phyloP scores from a whole-genome alignment of 1,140 invertebrate genomes.

The Apis cerana region DNA sequence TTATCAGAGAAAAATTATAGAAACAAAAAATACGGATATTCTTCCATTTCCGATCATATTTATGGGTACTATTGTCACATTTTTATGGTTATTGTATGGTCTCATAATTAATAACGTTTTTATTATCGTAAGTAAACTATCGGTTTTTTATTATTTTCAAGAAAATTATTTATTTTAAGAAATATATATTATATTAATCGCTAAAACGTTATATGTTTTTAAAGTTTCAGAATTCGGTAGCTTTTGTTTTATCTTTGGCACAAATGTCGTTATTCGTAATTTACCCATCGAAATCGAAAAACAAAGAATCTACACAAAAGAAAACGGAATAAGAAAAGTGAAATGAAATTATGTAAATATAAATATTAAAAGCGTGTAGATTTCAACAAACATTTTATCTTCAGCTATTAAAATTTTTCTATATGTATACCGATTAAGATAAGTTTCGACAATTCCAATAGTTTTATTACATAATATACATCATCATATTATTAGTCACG shows the following conservation, averaged over 20 bases:
- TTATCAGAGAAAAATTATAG: conserved; percentile 86
- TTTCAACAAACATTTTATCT: not conserved
- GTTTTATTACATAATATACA: not conserved
- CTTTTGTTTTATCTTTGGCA: conserved; percentile 82
- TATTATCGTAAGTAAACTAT: conserved; percentile 86
- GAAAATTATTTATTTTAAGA: not conserved
- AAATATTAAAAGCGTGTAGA: not conserved
- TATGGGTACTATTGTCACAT: conserved; percentile 87
- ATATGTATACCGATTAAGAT: not conserved
- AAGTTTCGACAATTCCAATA: too few relatives aligned
- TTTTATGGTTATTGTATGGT: conserved; percentile 91
- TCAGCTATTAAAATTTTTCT: not conserved
- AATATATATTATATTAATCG: conserved; percentile 3
- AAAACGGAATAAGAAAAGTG: not conserved
- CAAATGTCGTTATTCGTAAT: conserved; percentile 86
- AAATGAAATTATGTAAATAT: not conserved
- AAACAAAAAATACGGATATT: conserved; percentile 88
- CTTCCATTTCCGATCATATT: conserved; percentile 92
- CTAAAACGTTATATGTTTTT: conserved; percentile 30
- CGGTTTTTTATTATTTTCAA: not conserved
- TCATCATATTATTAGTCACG: not conserved
- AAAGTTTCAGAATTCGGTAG: conserved; percentile 87
- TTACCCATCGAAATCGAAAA: conserved; percentile 82
- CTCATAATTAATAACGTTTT: conserved; percentile 89
- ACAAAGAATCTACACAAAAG: not conserved